Conservation (phyloP, 2,113 vertebrate genomes). For the crab-eating macaque (Macaca fascicularis) region DNA sequence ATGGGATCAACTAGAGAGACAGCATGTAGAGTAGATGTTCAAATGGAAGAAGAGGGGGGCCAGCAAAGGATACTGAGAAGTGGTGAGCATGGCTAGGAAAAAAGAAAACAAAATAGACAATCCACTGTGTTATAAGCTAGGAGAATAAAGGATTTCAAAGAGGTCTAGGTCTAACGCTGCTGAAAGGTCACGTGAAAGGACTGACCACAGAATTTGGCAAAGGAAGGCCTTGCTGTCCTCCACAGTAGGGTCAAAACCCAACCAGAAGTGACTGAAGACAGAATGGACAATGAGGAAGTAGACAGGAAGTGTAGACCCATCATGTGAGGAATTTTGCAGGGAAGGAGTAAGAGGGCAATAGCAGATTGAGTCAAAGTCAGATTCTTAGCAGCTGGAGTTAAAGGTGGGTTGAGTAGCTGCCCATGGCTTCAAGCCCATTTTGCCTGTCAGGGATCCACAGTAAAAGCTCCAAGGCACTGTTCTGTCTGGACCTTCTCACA, state of each 20-base stretch:
- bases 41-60: neutral
- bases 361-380: fast-evolving
- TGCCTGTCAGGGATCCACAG: too few relatives aligned
- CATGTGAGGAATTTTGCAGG: fast-evolving
- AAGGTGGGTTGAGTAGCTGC: fast-evolving
- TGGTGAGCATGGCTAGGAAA: neutral
- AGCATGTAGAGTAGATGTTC: neutral
- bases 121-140: neutral
- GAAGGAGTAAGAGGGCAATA: too few relatives aligned
- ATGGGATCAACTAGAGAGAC: neutral
- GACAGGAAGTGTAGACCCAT: fast-evolving
- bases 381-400: neutral
- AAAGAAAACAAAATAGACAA: neutral
- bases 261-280: neutral
- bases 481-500: neutral
- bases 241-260: neutral
- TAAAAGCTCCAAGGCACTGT: neutral
- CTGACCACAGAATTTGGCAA: neutral
- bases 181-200: neutral
- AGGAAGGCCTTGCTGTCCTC: neutral
- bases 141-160: neutral
- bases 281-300: neutral
- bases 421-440: neutral
- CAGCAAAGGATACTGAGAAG: neutral
- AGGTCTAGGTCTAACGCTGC: neutral